Base-by-base conservation (phyloP, 2,113 vertebrate species). In the Xenotilapia longispinis region DNA sequence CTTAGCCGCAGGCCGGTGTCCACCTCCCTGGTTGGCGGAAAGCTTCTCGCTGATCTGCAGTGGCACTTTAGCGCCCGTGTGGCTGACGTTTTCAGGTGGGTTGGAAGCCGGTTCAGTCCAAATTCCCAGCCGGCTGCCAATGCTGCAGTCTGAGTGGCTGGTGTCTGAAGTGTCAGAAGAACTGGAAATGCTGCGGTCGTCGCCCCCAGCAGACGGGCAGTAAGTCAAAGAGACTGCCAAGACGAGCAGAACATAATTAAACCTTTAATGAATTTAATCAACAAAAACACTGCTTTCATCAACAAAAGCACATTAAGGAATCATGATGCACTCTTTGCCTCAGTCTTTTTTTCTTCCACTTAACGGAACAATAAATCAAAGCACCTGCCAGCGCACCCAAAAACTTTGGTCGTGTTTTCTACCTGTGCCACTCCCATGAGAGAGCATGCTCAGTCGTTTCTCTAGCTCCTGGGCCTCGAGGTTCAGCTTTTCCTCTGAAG, bases 381-480 rank as follows among this genome's bases (percentile, higher is more conserved):
- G 15, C 13, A 33, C 40, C n/a, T 38, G 19, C 2, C 19, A 55
- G 17, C 31, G 17, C 33, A 14, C 42, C n/a, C 87, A 26, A n/a
- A 53, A 75, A 40, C 49, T 73, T 65, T 2, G 17, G 17, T 78
- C 15, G 1, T 51, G 7, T n/a, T 36, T 10, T 81, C 2, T 96
- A 99, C 98, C 98, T 97, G 97, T 96, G 28, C 97, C 97, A 87
- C 97, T 97, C 4, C 96, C 95, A 84, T 98, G 97, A 4, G 98
- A 98, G 1, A 99, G 97, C 79, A 98, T 93, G 90, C 98, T 99
- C 58, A 99, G 96, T 2, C 98, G 96, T 83, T 98, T 99, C 95
- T 99, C 98, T 94, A 99, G 94, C 57, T 98, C 97, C 89, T 97
- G 96, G 17, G 98, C 95, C 90, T 99, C 98, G 7, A 98, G 97